These are phyloP conservation scores for Bovichtus variegatus DNA, from an alignment of 2,797 vertebrate genomes.

Conservation along the genomic window DNA sequence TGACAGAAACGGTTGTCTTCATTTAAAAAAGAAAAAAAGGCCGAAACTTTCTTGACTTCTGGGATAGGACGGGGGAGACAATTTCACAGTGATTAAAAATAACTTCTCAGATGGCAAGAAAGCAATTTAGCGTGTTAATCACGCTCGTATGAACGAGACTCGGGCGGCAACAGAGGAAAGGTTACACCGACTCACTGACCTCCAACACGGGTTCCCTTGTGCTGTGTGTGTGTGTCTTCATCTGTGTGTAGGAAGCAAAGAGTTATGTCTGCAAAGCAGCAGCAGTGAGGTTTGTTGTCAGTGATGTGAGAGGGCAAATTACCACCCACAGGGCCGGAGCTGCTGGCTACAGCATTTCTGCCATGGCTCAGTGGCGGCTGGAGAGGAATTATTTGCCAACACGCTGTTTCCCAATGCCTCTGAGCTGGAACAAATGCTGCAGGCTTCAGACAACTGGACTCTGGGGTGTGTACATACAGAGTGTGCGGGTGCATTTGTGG, in stretches of 20 bases:
- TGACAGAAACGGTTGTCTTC: too few species aligned
- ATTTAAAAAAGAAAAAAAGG: too few species aligned
- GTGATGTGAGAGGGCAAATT: constrained; percentile 54
- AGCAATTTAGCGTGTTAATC: constrained; percentile 37
- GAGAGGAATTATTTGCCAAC: constrained; percentile 62
- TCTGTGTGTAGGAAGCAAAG: constrained; percentile 13
- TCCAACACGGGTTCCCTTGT: neutral
- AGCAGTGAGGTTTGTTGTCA: constrained; percentile 29
- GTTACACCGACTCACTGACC: constrained; percentile 1
- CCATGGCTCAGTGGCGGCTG: constrained; percentile 65
- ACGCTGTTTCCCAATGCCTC: constrained; percentile 56
- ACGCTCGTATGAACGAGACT: neutral
- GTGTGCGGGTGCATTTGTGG: constrained; percentile 2
- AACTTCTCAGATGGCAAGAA: constrained; percentile 32
- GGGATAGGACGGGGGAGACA: constrained; percentile 27
- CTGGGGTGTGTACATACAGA: constrained; percentile 24
- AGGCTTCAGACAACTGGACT: constrained; percentile 64
- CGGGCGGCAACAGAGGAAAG: too few species aligned
- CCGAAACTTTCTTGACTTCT: constrained; percentile 29
- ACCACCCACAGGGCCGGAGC: constrained; percentile 49
- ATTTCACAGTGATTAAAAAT: constrained; percentile 30
- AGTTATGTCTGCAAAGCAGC: constrained; percentile 53
- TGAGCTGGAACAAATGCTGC: constrained; percentile 72
- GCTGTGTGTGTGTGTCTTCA: neutral
- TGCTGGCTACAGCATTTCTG: constrained; percentile 71